Base-by-base conservation (phyloP, 2,113 vertebrate genomes). In the Gobiocypris rarus region DNA sequence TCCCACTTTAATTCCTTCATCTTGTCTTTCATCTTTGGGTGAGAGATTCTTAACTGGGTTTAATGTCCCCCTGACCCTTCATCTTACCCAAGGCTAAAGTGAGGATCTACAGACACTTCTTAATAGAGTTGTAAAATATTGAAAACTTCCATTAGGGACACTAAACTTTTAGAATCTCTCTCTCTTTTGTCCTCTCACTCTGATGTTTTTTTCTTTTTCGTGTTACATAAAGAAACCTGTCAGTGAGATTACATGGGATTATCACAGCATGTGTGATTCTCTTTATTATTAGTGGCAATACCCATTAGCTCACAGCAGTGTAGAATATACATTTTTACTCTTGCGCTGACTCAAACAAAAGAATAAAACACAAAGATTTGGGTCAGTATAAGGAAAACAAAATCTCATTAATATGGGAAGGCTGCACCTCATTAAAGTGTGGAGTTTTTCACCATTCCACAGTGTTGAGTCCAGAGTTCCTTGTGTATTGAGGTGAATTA, bases 81-180 rank as follows among this genome's bases (percentile, higher is more conserved):
- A 24, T 78, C 0, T 84, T 81, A 71, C 86, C 15, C 71, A 28
- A 9, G 61, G 76, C 61, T 52, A 15, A 1, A 17, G 63, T 43
- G 85, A 84, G 54, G 2, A 70, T 59, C 45, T 74, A 17, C 50
- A 41, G 48, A 79, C 73, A 81, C 54, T 52, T 79, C 75, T 85
- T 84, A 84, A 84, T 85, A 61, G 56, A 89, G 74, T 45, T 70
- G 31, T 67, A 82, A 89, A 85, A 86, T 65, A 75, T 28, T 84
- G 19, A 87, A 86, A 58, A 69, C 45, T 56, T 84, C 65, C 67
- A 84, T 86, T 82, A 86, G 45, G 54, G 17, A 79, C 41, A 43
- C 83, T 73, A 71, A 52, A 63, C 83, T 26, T 61, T 69, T 38
- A 34, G 10, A 14, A 34, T 38, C 63, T 61, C 31, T 48, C n/a